Evolutionary conservation across 2,888 invertebrate genomes (phyloP).

Genomic region (Agonopterix arenella): DNA sequence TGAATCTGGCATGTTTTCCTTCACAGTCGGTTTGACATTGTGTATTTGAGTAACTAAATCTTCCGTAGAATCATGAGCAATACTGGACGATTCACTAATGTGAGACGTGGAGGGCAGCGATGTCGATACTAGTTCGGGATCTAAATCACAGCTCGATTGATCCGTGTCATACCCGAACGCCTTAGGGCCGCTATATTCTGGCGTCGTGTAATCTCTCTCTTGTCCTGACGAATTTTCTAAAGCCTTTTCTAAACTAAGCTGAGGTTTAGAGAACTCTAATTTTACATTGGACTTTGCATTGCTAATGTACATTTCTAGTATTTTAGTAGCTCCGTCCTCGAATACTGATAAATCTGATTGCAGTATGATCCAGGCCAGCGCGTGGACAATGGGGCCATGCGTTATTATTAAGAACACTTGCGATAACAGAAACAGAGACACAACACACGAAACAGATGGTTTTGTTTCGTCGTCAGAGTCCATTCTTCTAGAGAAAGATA

Average conservation of each 20-base stretch:
- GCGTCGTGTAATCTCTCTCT: slow-evolving; percentile 65
- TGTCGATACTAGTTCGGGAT: slow-evolving; percentile 67
- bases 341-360: slow-evolving; percentile 87
- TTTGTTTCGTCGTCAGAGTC: slow-evolving; percentile 76
- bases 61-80: slow-evolving; percentile 67
- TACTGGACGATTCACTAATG: slow-evolving; percentile 66
- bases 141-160: slow-evolving; percentile 69
- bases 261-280: slow-evolving; percentile 82
- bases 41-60: slow-evolving; percentile 63
- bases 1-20: slow-evolving; percentile 68
- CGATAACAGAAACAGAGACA: slow-evolving; percentile 92
- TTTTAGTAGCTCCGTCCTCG: slow-evolving; percentile 81
- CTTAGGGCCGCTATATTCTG: slow-evolving; percentile 56
- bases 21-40: slow-evolving; percentile 30
- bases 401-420: slow-evolving; percentile 97
- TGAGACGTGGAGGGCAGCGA: slow-evolving; percentile 74
- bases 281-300: slow-evolving; percentile 74
- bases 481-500: slow-evolving; percentile 47
- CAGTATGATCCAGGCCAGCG: slow-evolving; percentile 92
- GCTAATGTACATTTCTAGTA: slow-evolving; percentile 80
- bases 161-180: slow-evolving; percentile 62
- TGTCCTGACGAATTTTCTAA: slow-evolving; percentile 69
- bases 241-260: slow-evolving; percentile 86
- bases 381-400: slow-evolving; percentile 92
- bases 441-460: slow-evolving; percentile 91